These are phyloP conservation scores for Sigmodon hispidus DNA, from an alignment of 2,113 vertebrate species.

Conservation along the genomic window DNA sequence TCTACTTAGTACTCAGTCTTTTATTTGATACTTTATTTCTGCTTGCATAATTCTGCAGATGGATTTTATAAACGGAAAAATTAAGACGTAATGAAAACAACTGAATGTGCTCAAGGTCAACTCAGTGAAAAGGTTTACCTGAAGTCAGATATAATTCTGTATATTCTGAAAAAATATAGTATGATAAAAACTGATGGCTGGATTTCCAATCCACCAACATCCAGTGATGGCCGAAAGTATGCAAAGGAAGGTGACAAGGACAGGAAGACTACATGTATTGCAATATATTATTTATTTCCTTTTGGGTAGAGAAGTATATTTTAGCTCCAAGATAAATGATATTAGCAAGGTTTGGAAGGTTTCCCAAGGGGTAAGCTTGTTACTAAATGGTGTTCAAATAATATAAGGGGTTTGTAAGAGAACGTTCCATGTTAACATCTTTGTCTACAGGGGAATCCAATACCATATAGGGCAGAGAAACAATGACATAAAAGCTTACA, in stretches of 20 bases:
- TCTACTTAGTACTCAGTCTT: neutral
- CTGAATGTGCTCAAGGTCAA: neutral
- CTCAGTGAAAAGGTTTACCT: neutral
- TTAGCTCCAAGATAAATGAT: neutral
- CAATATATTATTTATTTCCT: neutral
- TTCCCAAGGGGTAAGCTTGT: neutral
- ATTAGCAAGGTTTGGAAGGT: slow-evolving; percentile 5
- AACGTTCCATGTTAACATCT: neutral
- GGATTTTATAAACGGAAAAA: neutral
- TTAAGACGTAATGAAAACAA: neutral
- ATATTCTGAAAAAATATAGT: neutral
- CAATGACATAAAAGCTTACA: neutral
- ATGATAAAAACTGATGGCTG: neutral
- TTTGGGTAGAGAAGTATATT: neutral
- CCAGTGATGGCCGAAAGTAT: neutral
- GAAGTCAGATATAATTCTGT: neutral
- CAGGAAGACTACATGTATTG: neutral
- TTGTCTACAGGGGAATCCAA: slow-evolving; percentile 12
- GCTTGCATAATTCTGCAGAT: slow-evolving; percentile 25
- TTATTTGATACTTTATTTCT: slow-evolving; percentile 46
- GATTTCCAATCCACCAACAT: slow-evolving; percentile 10
- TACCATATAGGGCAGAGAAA: neutral
- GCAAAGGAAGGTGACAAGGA: neutral
- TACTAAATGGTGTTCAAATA: neutral
- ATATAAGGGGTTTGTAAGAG: neutral